Percentiles rank a stretch among this genome's conserved stretches.
Evolutionary conservation across 2,888 invertebrate genomes (phyloP).

Genomic region (Sympetrum striolatum): DNA sequence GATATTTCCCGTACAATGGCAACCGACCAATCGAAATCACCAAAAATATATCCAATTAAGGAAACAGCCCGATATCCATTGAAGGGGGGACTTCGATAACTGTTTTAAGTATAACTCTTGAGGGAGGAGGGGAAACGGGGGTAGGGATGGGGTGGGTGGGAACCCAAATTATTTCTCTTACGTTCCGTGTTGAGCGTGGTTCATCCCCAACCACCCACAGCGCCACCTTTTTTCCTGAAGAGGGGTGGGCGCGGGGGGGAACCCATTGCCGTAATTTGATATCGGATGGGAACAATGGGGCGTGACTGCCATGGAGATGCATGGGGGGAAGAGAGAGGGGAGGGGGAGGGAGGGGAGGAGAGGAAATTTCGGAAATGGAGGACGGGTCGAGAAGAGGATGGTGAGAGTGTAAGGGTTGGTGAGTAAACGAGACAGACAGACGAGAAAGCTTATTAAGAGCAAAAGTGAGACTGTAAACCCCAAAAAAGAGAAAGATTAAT

Average conservation of each 20-base stretch:
- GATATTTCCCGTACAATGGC: neutral
- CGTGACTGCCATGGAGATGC: constrained; percentile 20
- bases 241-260: neutral
- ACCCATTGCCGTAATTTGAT: constrained; percentile 34
- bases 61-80: neutral
- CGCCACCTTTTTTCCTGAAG: neutral
- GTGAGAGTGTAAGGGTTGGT: no score
- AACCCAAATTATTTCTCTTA: neutral
- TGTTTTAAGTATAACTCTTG: no score
- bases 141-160: neutral
- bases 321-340: neutral
- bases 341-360: neutral
- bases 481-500: no score
- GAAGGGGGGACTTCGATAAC: neutral
- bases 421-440: no score
- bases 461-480: no score
- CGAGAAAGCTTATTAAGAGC: no score
- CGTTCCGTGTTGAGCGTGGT: neutral
- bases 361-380: neutral
- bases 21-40: neutral
- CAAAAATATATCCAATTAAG: neutral
- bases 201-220: neutral
- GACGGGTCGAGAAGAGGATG: no score
- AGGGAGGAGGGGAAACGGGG: no score
- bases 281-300: constrained; percentile 27